Evolutionary conservation across 2,797 vertebrate genomes (phyloP), one percentile per base, ranked within the genome.

Genomic region (Danionella dracula): DNA sequence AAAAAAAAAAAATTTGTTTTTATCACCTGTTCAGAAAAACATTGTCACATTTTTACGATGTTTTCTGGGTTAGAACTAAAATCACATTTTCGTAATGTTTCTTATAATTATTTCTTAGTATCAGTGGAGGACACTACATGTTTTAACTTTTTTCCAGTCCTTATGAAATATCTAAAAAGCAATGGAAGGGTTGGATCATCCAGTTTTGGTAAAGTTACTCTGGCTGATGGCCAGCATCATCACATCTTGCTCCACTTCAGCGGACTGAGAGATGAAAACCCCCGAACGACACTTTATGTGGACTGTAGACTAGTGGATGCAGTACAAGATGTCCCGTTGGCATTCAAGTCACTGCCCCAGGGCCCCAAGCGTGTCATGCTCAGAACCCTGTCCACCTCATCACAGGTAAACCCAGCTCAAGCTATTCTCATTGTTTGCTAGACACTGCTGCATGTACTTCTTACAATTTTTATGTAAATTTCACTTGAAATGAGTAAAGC

Each of bases 301-400:
- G 96, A 99, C 88, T 99, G 97, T 71, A 81, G 76, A 44, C 89
- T 93, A 79, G 89, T 80, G 5, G 93, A 96, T 76, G 89, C 86
- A 0, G 5, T 93, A 75, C 83, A 90, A 56, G 91, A 92, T 63
- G 78, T 97, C 21, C 95, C 97, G 0, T 87, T 88, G 62, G 89
- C 87, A 0, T 93, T 97, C 72, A 91, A 91, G n/a, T 83, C 80
- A 0, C 81, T 94, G 4, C 83, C 85, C 1, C 72, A 85, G 27
- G 91, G 83, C 11, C 71, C 85, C 0, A 89, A 83, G 13, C 76
- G 76, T 1, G 81, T 96, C 55, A 93, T 92, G 13, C 78, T 99
- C 7, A 92, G 85, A 71, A 94, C 89, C 16, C 83, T 94, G 67
- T 90, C 90, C 70, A 86, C 88, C 16, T 92, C 82, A 53, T 79